Conservation (phyloP, 2,797 vertebrate genomes). For the Cynopterus sphinx region DNA sequence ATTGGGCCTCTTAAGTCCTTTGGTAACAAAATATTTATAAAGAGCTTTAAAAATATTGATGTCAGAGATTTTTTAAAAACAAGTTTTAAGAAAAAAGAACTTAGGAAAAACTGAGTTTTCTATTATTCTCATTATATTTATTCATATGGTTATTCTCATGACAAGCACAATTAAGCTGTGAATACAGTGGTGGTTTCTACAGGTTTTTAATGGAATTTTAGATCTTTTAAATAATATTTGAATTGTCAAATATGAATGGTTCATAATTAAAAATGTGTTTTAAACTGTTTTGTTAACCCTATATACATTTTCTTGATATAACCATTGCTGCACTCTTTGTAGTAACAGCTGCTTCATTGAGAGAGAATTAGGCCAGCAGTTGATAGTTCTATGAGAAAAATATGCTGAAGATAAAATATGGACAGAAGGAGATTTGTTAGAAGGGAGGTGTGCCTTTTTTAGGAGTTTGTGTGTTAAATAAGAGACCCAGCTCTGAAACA, state of each 20-base stretch:
- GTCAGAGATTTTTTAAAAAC: background rate
- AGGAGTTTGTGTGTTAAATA: background rate
- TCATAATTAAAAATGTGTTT: background rate
- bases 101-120: background rate
- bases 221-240: background rate
- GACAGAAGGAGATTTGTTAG: background rate
- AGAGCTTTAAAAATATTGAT: background rate
- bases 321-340: background rate
- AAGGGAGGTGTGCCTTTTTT: background rate
- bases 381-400: background rate
- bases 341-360: background rate
- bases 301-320: background rate
- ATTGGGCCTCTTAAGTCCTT: background rate
- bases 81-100: background rate
- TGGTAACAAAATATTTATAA: background rate
- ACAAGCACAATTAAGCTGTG: background rate
- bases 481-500: background rate
- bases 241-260: background rate
- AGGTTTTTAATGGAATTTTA: slow-evolving; percentile 17
- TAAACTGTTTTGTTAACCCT: background rate
- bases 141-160: background rate
- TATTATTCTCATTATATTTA: background rate
- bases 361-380: background rate
- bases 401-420: background rate
- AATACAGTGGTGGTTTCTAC: background rate